Conservation (phyloP, 2,113 vertebrate species). For the Charina bottae region DNA sequence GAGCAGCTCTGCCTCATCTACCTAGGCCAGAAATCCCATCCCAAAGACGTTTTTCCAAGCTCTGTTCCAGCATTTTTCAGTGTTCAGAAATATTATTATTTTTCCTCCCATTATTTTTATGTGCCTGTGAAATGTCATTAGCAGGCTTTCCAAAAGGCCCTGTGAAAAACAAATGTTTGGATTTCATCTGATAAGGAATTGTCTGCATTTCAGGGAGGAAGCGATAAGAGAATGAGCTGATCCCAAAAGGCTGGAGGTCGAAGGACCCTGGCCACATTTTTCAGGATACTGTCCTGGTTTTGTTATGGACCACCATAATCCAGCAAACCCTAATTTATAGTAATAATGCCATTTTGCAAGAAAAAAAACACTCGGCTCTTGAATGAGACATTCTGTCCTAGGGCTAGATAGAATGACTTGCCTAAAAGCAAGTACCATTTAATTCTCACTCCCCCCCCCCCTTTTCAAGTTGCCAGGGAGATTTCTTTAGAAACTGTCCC, state of each 20-base stretch:
- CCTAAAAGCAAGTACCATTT: background rate
- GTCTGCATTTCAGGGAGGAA: conserved; percentile 24
- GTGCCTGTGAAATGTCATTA: conserved; percentile 4
- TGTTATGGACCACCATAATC: background rate
- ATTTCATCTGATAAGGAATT: conserved; percentile 20
- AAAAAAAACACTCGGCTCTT: background rate
- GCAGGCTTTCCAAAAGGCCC: background rate
- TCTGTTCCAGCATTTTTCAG: background rate
- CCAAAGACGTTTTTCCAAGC: background rate
- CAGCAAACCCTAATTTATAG: background rate
- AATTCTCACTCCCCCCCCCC: background rate
- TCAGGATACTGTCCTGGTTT: background rate
- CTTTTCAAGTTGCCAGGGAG: background rate
- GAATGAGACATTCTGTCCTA: background rate
- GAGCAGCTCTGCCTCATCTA: background rate
- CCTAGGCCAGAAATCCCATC: background rate
- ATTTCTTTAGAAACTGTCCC: background rate
- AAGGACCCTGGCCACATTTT: background rate
- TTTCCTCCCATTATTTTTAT: background rate
- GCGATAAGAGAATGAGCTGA: conserved; percentile 8
- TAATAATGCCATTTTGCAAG: background rate
- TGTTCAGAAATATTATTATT: background rate
- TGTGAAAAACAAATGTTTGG: conserved; percentile 6
- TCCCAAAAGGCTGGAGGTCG: background rate
- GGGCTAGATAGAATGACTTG: background rate